phyloP scores from a whole-genome alignment of 1,140 invertebrate species.

The Drosophila navojoa region DNA sequence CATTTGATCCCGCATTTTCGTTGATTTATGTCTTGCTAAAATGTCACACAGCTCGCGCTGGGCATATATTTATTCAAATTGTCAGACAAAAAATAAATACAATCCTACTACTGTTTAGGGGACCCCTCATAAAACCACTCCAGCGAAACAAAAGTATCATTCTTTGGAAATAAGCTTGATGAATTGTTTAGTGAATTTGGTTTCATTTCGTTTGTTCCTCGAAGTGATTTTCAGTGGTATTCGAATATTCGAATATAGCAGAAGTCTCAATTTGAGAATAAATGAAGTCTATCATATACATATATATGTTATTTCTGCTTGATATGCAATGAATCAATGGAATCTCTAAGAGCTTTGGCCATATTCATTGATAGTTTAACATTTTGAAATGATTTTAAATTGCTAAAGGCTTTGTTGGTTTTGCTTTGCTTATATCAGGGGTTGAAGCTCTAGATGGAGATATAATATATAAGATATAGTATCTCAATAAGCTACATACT shows the following conservation, averaged over 20 bases:
- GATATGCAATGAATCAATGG: too few species aligned
- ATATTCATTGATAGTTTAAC: too few species aligned
- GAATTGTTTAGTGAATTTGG: constrained; percentile 17
- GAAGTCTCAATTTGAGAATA: neutral
- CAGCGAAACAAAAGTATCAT: constrained; percentile 31
- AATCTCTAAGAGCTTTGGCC: too few species aligned
- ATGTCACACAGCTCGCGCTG: constrained; percentile 54
- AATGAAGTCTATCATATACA: neutral
- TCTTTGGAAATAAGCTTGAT: constrained; percentile 38
- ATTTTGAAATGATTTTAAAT: too few species aligned
- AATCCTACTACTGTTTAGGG: constrained; percentile 13
- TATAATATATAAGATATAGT: too few species aligned
- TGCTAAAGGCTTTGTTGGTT: too few species aligned
- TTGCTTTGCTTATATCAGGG: too few species aligned
- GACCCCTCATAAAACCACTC: constrained; percentile 33
- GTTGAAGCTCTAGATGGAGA: too few species aligned
- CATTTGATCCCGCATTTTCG: constrained; percentile 77
- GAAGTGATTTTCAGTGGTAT: constrained; percentile 3
- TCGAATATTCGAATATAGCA: neutral
- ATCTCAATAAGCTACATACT: too few species aligned
- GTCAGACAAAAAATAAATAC: constrained; percentile 13
- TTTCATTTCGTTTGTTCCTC: constrained; percentile 3
- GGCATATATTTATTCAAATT: constrained; percentile 70
- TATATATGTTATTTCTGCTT: too few species aligned
- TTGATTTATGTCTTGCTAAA: constrained; percentile 81